These are phyloP conservation scores for Hypselothyrea guttata DNA, from an alignment of 2,888 invertebrate genomes.

Conservation along the genomic window DNA sequence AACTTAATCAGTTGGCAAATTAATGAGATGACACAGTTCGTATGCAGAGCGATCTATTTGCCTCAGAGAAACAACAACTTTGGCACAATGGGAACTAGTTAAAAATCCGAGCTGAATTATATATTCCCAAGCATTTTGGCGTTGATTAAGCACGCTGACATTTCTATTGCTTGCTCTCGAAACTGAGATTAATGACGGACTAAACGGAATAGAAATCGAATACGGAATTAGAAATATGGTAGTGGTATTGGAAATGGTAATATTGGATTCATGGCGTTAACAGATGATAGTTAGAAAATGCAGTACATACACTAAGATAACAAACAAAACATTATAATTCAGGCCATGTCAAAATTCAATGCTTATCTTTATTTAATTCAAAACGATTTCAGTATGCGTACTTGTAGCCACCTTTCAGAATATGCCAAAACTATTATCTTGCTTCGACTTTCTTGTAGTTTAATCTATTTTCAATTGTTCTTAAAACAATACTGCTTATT, in stretches of 20 bases:
- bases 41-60: constrained; percentile 17
- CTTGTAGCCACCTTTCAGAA: too few relatives aligned
- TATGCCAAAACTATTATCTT: too few relatives aligned
- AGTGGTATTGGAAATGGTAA: constrained; percentile 16
- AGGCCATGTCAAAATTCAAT: too few relatives aligned
- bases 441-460: too few relatives aligned
- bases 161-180: constrained; percentile 59
- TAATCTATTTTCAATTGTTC: too few relatives aligned
- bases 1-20: constrained; percentile 35
- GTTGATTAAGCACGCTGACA: constrained; percentile 73
- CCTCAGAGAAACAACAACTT: background rate
- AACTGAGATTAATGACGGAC: constrained; percentile 72
- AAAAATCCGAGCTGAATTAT: constrained; percentile 34
- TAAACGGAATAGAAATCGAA: constrained; percentile 53
- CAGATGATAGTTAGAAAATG: too few relatives aligned
- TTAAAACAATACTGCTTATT: too few relatives aligned
- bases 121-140: constrained; percentile 65
- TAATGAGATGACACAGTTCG: constrained; percentile 44
- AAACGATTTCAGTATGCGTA: too few relatives aligned
- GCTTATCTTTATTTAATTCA: too few relatives aligned
- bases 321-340: too few relatives aligned
- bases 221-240: constrained; percentile 19
- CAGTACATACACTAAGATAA: too few relatives aligned
- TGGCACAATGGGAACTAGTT: constrained; percentile 64
- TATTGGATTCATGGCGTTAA: constrained; percentile 45